Conservation (phyloP, 2,113 vertebrate species). For the Euleptes europaea region DNA sequence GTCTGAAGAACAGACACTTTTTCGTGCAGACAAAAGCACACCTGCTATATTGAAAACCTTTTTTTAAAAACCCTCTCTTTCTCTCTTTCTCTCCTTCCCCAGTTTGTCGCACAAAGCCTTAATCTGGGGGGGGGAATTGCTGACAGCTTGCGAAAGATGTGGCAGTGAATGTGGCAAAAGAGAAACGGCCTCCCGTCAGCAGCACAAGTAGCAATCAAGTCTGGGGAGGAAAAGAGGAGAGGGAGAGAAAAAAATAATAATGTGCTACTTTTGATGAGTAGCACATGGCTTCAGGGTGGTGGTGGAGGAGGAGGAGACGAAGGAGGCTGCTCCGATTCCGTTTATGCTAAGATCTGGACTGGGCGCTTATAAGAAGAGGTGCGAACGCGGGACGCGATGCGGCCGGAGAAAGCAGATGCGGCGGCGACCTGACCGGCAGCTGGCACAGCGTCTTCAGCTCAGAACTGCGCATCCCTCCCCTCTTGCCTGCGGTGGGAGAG, state of each 20-base stretch:
- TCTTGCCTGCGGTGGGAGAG: conserved; percentile 12
- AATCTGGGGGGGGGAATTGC: conserved; percentile 17
- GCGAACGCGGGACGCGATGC: background rate
- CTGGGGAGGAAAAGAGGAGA: conserved; percentile 12
- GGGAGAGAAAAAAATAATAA: background rate
- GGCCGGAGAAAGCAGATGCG: background rate
- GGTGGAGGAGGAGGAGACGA: conserved; percentile 26
- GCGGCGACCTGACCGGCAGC: rapidly evolving
- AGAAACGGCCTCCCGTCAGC: rapidly evolving
- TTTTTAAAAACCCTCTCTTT: background rate
- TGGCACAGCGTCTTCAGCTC: background rate
- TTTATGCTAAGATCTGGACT: conserved; percentile 35
- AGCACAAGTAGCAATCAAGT: conserved; percentile 10
- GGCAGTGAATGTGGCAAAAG: conserved; percentile 6
- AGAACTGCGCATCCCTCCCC: conserved; percentile 42
- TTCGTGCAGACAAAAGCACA: background rate
- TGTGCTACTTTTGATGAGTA: conserved; percentile 25
- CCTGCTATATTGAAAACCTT: conserved; percentile 1
- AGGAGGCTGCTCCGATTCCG: background rate
- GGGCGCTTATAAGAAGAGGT: conserved; percentile 51
- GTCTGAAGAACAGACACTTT: background rate
- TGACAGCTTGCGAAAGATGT: conserved; percentile 7
- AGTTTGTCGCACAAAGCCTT: background rate
- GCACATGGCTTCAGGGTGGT: conserved; percentile 48
- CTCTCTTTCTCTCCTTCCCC: conserved; percentile 23